phyloP scores from a whole-genome alignment of 1,140 invertebrate species.

The Drosophila nannoptera region DNA sequence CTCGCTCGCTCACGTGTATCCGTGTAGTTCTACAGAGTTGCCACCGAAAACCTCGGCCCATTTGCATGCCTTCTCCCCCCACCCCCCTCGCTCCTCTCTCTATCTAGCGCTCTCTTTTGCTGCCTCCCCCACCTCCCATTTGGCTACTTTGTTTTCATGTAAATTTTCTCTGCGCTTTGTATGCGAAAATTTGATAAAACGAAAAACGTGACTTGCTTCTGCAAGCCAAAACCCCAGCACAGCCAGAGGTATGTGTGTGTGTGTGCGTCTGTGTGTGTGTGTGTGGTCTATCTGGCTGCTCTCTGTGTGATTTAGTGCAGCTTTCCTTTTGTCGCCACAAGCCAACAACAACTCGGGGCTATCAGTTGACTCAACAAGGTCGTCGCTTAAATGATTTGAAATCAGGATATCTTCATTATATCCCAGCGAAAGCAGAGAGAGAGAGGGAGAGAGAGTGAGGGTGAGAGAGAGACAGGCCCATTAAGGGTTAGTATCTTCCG shows the following conservation, averaged over 20 bases:
- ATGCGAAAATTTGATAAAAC: conserved; percentile 76
- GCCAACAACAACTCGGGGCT: conserved; percentile 24
- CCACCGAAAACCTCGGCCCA: conserved; percentile 40
- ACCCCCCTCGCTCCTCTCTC: background rate
- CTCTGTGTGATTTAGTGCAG: conserved; percentile 53
- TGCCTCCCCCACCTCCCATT: background rate
- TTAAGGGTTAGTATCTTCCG: conserved; percentile 54
- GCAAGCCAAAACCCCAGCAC: conserved; percentile 11
- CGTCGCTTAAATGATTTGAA: conserved; percentile 65
- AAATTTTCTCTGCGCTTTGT: conserved; percentile 66
- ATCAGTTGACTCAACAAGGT: conserved; percentile 64
- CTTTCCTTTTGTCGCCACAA: conserved; percentile 51
- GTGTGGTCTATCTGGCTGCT: conserved; percentile 48
- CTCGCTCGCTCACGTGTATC: conserved; percentile 33
- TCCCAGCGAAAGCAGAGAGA: conserved; percentile 30
- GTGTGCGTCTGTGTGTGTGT: conserved; percentile 40
- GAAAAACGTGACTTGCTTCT: conserved; percentile 74
- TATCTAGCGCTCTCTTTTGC: background rate
- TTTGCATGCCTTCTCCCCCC: conserved; percentile 20
- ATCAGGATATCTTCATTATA: conserved; percentile 74
- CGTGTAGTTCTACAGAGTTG: conserved; percentile 28
- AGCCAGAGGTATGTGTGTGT: conserved; percentile 21
- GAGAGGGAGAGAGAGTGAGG: background rate
- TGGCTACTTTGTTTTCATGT: conserved; percentile 61
- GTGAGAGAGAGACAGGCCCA: conserved; percentile 18